Base-by-base conservation (phyloP, 1,140 invertebrate genomes). In the Diorhabda elongata region DNA sequence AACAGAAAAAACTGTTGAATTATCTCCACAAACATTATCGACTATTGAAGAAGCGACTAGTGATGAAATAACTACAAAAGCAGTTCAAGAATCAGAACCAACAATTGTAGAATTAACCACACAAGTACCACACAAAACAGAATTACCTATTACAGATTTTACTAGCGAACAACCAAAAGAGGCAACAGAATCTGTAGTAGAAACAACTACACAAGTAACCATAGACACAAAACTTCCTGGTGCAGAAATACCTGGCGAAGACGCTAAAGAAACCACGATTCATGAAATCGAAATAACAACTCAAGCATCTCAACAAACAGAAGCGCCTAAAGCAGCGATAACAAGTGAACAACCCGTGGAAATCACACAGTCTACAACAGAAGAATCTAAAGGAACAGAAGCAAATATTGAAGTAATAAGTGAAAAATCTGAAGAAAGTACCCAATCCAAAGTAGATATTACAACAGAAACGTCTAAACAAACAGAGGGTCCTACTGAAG, bases 221-320 rank as follows among this genome's bases (percentile, higher is more conserved):
- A 26, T 26, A 26, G 26, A 26, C 0, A 26, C 26, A 26, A 26
- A 26, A 26, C 26, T 26, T 26, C 26, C 26, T 26, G 26, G 26
- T 26, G 26, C 26, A 26, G 26, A 26, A 26, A 26, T 26, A 52
- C 4, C 47, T 52, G 4, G 6, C 6, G 47, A 52, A 52, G 47
- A 2, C 47, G 6, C 47, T 3, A 6, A 52, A 3, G 47, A 52
- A 26, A 26, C 26, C 2, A 52, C 47, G n/a, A n/a, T 8, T n/a
- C 47, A 4, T 52, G 6, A 6, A 8, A 52, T n/a, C 6, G 47
- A 52, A 72, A 74, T 42, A 65, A 7, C 26, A 9, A 60, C 42
- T 7, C 3, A 52, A 52, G n/a, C 66, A 43, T 71, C 70, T 42
- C 67, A 72, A 70, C 66, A 68, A 64, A 65, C 71, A 42, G 47